Conservation (phyloP, 30 jellyfish, hydroid and myxozoan genomes). For the Turritopsis dohrnii region DNA sequence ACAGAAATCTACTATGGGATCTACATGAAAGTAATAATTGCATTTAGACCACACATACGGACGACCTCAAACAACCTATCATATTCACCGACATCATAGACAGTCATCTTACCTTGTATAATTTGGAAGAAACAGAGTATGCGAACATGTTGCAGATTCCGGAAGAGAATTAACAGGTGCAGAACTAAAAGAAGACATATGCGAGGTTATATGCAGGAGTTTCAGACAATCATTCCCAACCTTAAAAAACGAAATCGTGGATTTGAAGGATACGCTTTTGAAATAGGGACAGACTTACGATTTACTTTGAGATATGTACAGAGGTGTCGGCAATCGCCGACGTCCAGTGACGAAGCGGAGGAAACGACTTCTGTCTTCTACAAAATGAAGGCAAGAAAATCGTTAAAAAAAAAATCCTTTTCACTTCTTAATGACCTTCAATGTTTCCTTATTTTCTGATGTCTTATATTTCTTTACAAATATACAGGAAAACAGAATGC, state of each 20-base stretch:
- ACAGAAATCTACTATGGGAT: no score
- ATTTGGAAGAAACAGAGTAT: conserved; percentile 69
- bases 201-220: neutral
- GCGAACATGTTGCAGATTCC: conserved; percentile 91
- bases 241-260: no score
- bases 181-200: conserved; percentile 28
- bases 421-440: no score
- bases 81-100: no score
- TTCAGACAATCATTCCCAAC: no score
- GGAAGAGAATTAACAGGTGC: conserved; percentile 72
- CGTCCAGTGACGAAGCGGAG: conserved; percentile 87
- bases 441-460: no score
- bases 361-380: conserved; percentile 87
- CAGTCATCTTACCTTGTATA: conserved; percentile 84
- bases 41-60: no score
- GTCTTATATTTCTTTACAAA: no score
- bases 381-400: conserved; percentile 4
- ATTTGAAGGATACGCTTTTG: no score
- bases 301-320: conserved; percentile 61
- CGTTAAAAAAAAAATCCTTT: neutral
- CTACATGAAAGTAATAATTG: no score
- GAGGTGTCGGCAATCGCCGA: conserved; percentile 86
- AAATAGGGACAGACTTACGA: conserved; percentile 43
- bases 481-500: no score
- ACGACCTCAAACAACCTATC: no score